Evolutionary conservation across 2,888 invertebrate species (phyloP), one percentile per base, ranked within the genome.

Genomic region (Encarsia formosa): DNA sequence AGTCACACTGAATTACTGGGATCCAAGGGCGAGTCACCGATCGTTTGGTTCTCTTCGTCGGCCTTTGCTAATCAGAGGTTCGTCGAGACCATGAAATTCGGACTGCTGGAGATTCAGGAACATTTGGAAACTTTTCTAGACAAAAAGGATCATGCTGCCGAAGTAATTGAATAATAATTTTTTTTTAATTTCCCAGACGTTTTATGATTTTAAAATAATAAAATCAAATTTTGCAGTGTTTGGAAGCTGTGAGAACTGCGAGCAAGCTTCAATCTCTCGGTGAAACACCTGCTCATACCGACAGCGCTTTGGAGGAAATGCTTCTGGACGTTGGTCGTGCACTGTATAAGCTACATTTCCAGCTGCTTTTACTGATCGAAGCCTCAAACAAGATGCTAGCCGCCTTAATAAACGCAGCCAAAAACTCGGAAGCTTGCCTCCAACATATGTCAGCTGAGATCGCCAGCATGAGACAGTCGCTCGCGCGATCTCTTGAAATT

Each of bases 91-190:
- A 80, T 96, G 47, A 84, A 91, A 44, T 94, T 90, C 72, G 88
- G 90, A 59, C 86, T 95, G 66, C 78, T 97, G 32, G 95, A 96
- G 74, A 87, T 97, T 60, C 91, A 93, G 65, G 96, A 97, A 67
- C 96, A 96, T 73, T 81, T 95, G 60, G 96, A 97, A 73, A 96
- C 95, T 0, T 95, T 92, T 72, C 86, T 92, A 62, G 94, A 96
- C 73, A 83, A 91, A 54, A 86, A 90, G 63, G 94, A 96, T 69
- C 91, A 93, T 66, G 88, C 91, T 1, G 77, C 85, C 0, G 88
- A 90, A 83, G 89, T 89, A 70, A 66, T 15, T 3, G n/a, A n/a
- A n/a, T n/a, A n/a, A n/a, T n/a, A n/a, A n/a, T n/a, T n/a, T n/a
- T n/a, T n/a, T n/a, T n/a, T n/a, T n/a, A n/a, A n/a, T n/a, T n/a